Conservation (phyloP, 2,113 vertebrate species). For the Lophotis ruficrista region DNA sequence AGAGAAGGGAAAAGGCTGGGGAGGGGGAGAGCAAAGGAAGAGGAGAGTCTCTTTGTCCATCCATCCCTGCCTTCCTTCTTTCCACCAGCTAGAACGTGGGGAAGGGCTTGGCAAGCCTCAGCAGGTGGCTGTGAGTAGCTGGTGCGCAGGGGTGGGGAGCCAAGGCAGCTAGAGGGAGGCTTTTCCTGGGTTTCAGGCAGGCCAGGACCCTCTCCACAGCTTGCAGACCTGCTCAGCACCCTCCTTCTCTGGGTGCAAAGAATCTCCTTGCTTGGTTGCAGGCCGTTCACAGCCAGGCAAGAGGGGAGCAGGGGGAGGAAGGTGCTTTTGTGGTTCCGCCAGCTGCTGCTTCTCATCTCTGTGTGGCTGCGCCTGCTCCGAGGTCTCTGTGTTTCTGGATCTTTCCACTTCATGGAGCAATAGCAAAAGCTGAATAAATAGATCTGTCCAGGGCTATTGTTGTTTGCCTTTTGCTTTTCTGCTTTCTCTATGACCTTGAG, state of each 20-base stretch:
- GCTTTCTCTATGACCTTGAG: slow-evolving; percentile 69
- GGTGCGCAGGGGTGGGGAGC: neutral
- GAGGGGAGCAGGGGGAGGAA: neutral
- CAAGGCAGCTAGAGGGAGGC: neutral
- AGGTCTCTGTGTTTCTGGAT: slow-evolving; percentile 47
- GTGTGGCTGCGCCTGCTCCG: neutral
- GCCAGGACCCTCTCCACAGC: neutral
- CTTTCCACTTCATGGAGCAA: neutral
- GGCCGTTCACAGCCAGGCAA: rapidly evolving
- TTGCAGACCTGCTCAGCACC: neutral
- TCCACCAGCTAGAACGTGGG: neutral
- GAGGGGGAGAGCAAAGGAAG: neutral
- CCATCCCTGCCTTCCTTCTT: neutral
- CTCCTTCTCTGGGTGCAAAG: neutral
- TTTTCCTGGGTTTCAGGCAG: neutral
- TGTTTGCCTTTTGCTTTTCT: neutral
- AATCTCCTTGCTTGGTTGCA: neutral
- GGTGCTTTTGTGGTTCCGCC: neutral
- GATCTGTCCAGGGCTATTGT: neutral
- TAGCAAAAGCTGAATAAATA: neutral
- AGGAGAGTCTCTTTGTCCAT: neutral
- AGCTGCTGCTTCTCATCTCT: neutral
- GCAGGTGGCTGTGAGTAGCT: neutral
- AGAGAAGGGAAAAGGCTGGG: neutral
- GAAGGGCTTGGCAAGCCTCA: neutral